Percentiles rank a stretch among this genome's conserved stretches.
Evolutionary conservation across 2,113 vertebrate genomes (phyloP).

Genomic region (Orthochromis indermauri): DNA sequence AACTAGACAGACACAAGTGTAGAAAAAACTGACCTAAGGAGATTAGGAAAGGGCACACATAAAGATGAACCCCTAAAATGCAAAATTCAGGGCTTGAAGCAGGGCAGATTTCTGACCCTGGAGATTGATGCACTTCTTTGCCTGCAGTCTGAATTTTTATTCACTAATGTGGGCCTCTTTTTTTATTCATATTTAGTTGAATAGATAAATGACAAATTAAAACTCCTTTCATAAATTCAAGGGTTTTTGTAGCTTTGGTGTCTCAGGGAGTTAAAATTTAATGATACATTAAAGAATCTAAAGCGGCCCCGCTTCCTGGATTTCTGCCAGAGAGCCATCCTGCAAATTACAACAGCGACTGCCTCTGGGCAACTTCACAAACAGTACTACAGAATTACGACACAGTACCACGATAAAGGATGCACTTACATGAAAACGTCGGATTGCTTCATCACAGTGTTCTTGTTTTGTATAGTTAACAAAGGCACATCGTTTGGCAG

Average conservation of each 20-base stretch:
- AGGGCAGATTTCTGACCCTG: neutral
- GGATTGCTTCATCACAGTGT: slow-evolving; percentile 58
- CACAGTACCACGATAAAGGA: neutral
- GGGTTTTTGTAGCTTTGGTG: neutral
- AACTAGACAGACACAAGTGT: neutral
- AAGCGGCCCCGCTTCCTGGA: neutral
- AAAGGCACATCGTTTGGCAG: slow-evolving; percentile 64
- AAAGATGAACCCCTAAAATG: neutral
- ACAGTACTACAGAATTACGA: neutral
- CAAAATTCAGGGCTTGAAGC: neutral
- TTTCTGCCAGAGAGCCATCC: neutral
- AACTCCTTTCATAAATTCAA: neutral
- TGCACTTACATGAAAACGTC: slow-evolving; percentile 52
- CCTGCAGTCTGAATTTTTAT: neutral
- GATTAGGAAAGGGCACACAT: neutral
- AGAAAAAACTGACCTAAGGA: fast-evolving
- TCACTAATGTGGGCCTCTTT: neutral
- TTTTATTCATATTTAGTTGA: neutral
- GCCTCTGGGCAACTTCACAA: neutral
- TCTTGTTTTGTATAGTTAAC: slow-evolving; percentile 62
- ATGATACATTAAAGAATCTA: neutral
- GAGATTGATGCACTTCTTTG: neutral
- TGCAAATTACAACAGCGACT: neutral
- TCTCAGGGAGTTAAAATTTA: neutral
- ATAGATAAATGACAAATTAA: neutral